phyloP scores from a whole-genome alignment of 2,113 vertebrate genomes.

The Nycticryphes semicollaris region DNA sequence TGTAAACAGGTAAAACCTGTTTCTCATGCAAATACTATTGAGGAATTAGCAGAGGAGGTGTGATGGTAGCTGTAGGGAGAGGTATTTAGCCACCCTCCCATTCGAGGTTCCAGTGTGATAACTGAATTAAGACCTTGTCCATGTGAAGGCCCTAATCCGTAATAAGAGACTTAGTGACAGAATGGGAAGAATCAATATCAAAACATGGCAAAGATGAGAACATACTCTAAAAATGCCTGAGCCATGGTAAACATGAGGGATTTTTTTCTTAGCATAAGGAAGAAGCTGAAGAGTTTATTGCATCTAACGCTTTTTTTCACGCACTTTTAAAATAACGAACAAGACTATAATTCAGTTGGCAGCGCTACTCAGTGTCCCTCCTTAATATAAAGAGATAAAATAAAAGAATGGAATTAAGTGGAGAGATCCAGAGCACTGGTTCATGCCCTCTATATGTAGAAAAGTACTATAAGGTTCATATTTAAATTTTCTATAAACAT shows the following conservation, averaged over 20 bases:
- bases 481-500: background rate
- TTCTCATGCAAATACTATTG: background rate
- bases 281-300: background rate
- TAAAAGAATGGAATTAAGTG: background rate
- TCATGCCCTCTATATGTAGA: background rate
- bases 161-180: background rate
- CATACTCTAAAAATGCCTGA: background rate
- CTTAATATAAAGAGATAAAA: background rate
- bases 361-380: background rate
- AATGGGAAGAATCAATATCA: background rate
- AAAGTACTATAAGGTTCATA: background rate
- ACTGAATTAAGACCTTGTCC: background rate
- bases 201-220: background rate
- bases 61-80: background rate
- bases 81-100: background rate
- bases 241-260: background rate
- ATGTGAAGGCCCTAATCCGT: background rate
- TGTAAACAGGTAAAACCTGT: background rate
- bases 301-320: background rate
- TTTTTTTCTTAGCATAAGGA: background rate
- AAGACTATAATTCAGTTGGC: background rate
- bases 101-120: background rate
- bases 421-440: background rate
- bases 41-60: background rate
- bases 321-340: background rate